Evolutionary conservation across 2,113 vertebrate genomes (phyloP).

Genomic region (Hydrochoerus hydrochaeris): DNA sequence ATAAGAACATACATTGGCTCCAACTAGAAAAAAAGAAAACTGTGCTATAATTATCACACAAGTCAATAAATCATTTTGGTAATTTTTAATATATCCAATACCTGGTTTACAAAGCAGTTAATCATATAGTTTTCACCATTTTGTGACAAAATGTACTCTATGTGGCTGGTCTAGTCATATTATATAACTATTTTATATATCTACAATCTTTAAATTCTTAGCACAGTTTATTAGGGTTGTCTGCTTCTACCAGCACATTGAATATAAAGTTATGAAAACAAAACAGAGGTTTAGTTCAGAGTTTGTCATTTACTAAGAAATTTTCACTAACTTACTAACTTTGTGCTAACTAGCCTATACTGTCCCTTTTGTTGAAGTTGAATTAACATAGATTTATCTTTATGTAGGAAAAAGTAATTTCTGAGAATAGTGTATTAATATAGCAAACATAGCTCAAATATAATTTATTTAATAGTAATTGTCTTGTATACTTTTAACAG

Average conservation of each 20-base stretch:
- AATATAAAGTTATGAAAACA: background rate
- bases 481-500: background rate
- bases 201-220: conserved; percentile 60
- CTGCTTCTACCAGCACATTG: conserved; percentile 9
- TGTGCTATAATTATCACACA: conserved; percentile 79
- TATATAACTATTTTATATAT: conserved; percentile 61
- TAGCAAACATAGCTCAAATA: background rate
- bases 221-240: background rate
- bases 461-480: background rate
- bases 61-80: conserved; percentile 78
- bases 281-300: background rate
- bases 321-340: background rate
- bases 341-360: rapidly evolving
- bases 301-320: background rate
- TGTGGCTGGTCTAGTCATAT: conserved; percentile 71
- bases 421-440: background rate
- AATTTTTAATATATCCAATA: conserved; percentile 77
- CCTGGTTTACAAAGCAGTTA: conserved; percentile 76
- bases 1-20: conserved; percentile 68
- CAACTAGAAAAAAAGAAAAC: conserved; percentile 46
- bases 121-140: conserved; percentile 71
- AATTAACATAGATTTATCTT: background rate
- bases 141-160: conserved; percentile 70
- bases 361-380: background rate
- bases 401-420: background rate